These are phyloP conservation scores for Diplodus puntazzo DNA, from an alignment of 2,797 vertebrate genomes.

Conservation along the genomic window DNA sequence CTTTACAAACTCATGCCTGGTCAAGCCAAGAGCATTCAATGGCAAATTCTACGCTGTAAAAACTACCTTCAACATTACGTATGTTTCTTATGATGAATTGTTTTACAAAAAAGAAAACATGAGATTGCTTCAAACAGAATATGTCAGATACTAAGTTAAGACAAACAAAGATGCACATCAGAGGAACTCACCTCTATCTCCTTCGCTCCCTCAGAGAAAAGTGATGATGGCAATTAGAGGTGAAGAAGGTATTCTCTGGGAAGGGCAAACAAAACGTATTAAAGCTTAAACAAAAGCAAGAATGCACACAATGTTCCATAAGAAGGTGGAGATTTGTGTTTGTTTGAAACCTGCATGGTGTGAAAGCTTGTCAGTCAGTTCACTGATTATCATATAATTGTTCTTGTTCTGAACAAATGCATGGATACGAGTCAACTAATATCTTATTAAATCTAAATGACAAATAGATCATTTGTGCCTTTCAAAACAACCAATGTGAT, in stretches of 20 bases:
- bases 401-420: neutral
- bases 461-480: neutral
- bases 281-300: neutral
- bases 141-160: neutral
- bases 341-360: neutral
- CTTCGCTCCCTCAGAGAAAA: constrained; percentile 34
- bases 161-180: neutral
- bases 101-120: neutral
- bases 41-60: neutral
- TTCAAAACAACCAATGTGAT: neutral
- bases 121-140: neutral
- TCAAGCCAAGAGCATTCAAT: neutral
- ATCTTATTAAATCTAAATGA: neutral
- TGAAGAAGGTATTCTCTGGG: constrained; percentile 26
- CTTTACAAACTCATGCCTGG: neutral
- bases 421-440: neutral
- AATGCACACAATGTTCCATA: constrained; percentile 1
- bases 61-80: neutral
- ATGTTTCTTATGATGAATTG: neutral
- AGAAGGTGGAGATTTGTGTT: constrained; percentile 10
- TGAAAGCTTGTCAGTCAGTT: neutral
- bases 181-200: constrained; percentile 52
- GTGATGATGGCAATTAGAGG: constrained; percentile 10
- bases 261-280: constrained; percentile 30
- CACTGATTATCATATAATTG: neutral